These are phyloP conservation scores for Eptesicus fuscus DNA, from an alignment of 2,113 vertebrate genomes.

Conservation along the genomic window DNA sequence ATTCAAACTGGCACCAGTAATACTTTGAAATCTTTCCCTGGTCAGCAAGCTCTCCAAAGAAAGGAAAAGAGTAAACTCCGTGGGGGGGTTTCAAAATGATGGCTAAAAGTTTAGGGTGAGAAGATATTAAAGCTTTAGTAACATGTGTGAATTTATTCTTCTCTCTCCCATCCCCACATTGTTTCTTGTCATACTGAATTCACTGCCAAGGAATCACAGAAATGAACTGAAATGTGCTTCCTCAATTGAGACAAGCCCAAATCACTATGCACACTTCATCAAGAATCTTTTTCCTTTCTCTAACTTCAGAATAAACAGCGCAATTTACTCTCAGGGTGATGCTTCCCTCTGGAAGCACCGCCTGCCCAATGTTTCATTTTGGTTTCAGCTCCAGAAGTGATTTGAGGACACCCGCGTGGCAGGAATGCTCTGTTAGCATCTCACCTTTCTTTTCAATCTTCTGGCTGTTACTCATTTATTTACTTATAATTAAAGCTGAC, in stretches of 20 bases:
- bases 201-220: not conserved
- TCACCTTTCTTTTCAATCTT: not conserved
- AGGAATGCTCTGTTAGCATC: not conserved
- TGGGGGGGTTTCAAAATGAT: not conserved
- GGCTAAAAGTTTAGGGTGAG: not conserved
- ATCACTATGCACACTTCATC: not conserved
- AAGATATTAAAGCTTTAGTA: not conserved
- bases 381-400: not conserved
- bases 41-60: not conserved
- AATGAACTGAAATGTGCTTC: not conserved
- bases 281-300: not conserved
- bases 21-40: not conserved
- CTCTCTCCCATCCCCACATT: not conserved
- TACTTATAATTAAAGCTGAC: not conserved
- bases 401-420: not conserved
- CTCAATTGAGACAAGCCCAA: not conserved
- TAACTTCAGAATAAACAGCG: not conserved
- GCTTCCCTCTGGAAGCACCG: not conserved
- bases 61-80: not conserved
- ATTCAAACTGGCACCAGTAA: not conserved
- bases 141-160: not conserved
- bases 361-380: not conserved
- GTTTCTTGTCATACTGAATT: not conserved
- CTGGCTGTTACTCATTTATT: not conserved
- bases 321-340: not conserved